Percentiles rank a stretch among this genome's conserved stretches.
Evolutionary conservation across 2,113 vertebrate genomes (phyloP).

Genomic region (Probosciger aterrimus): DNA sequence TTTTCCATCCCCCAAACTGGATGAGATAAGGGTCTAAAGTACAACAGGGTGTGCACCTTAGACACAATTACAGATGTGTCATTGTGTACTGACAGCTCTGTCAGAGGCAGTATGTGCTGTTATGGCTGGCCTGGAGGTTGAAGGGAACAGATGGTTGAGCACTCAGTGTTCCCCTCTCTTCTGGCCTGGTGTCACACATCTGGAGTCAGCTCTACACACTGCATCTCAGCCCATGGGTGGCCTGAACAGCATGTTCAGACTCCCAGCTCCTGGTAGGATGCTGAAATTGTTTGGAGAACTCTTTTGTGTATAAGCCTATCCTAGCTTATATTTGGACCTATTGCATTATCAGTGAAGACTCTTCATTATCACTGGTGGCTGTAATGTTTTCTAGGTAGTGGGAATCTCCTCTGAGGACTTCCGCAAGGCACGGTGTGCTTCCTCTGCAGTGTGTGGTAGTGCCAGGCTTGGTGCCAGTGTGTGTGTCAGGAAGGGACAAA

Average conservation of each 20-base stretch:
- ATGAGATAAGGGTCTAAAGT: neutral
- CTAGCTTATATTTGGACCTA: neutral
- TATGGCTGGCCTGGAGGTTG: too few relatives aligned
- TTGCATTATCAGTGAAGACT: neutral
- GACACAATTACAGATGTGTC: neutral
- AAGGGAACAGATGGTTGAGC: neutral
- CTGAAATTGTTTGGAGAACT: neutral
- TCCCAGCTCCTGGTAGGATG: neutral
- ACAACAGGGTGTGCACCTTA: neutral
- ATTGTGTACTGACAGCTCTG: accelerated
- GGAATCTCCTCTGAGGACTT: neutral
- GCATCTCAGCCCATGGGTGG: neutral
- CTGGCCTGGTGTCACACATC: neutral
- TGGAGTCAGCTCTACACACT: neutral
- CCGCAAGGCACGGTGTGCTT: neutral
- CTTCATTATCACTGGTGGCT: neutral
- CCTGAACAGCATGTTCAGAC: neutral
- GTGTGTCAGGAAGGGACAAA: neutral
- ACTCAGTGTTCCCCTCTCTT: accelerated
- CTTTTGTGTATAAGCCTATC: neutral
- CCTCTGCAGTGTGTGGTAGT: neutral
- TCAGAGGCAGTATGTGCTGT: neutral
- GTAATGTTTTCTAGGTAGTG: neutral
- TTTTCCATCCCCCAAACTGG: neutral
- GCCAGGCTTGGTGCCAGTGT: neutral